A percentile compares a stretch with the other conserved stretches of the same genome.
Evolutionary conservation across 2,888 invertebrate species (phyloP).

Genomic region (Folsomia manolachei): DNA sequence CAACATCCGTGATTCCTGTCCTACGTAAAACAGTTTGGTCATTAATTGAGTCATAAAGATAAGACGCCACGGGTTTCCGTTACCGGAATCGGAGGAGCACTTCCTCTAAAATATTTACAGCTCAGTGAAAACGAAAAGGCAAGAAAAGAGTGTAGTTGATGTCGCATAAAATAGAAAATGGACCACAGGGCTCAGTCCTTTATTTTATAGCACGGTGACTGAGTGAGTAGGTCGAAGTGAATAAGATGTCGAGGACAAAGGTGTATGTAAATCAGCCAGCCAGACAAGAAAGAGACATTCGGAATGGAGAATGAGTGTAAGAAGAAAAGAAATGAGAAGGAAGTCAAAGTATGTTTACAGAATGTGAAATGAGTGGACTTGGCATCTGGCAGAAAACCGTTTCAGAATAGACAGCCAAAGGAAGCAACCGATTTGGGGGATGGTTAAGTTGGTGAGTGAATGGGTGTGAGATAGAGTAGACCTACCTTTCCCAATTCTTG

Average conservation of each 20-base stretch:
- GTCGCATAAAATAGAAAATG: too few species aligned
- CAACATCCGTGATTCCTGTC: too few species aligned
- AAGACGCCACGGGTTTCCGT: neutral
- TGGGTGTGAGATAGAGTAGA: neutral
- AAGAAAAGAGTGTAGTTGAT: neutral
- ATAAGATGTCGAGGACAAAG: neutral
- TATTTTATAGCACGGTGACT: too few species aligned
- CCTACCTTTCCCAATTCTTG: too few species aligned
- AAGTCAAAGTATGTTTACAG: conserved; percentile 30
- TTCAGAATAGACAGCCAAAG: neutral
- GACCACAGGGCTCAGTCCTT: too few species aligned
- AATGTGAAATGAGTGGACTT: conserved; percentile 47
- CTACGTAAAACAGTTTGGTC: neutral
- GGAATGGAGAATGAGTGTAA: neutral
- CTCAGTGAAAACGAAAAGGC: too few species aligned
- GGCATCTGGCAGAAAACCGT: conserved; percentile 29
- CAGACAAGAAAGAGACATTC: neutral
- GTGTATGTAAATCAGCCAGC: conserved; percentile 13
- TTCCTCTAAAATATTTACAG: neutral
- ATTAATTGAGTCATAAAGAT: neutral
- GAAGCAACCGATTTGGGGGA: conserved; percentile 7
- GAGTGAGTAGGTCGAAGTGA: neutral
- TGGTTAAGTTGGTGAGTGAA: neutral
- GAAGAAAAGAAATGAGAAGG: conserved; percentile 11
- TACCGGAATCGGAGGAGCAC: neutral